These are phyloP conservation scores for Kradibia gibbosae DNA, from an alignment of 1,140 invertebrate genomes.

Conservation along the genomic window DNA sequence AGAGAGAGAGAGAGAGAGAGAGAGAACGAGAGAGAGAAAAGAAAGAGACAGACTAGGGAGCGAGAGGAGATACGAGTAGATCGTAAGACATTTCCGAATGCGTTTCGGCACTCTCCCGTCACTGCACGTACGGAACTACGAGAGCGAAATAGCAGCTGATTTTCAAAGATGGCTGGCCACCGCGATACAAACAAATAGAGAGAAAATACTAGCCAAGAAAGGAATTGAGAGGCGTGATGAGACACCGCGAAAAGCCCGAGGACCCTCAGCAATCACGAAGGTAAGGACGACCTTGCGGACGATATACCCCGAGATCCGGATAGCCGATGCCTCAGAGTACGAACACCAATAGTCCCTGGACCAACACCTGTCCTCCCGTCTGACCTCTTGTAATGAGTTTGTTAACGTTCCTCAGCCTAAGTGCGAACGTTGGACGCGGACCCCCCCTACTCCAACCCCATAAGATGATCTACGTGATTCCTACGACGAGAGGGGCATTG, in stretches of 20 bases:
- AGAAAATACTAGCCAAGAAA: background rate
- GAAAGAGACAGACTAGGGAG: too few species aligned
- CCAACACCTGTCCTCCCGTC: background rate
- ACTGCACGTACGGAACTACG: background rate
- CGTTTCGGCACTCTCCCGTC: conserved; percentile 3
- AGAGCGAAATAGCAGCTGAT: conserved; percentile 62
- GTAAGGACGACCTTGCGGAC: background rate
- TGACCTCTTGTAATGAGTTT: background rate
- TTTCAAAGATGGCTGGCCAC: conserved; percentile 65
- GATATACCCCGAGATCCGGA: background rate
- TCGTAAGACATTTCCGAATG: conserved; percentile 35
- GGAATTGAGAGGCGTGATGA: background rate
- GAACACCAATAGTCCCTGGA: background rate
- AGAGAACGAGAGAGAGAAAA: background rate
- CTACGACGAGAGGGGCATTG: too few species aligned
- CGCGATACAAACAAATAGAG: conserved; percentile 67
- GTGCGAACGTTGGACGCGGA: too few species aligned
- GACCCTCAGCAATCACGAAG: background rate
- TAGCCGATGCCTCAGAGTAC: background rate
- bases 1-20: background rate
- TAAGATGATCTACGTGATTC: too few species aligned
- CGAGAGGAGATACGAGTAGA: background rate
- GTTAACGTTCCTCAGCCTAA: too few species aligned
- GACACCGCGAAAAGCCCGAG: background rate
- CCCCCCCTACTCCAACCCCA: too few species aligned